Conservation (phyloP, 2,888 invertebrate species). For the Conchocele bisecta region DNA sequence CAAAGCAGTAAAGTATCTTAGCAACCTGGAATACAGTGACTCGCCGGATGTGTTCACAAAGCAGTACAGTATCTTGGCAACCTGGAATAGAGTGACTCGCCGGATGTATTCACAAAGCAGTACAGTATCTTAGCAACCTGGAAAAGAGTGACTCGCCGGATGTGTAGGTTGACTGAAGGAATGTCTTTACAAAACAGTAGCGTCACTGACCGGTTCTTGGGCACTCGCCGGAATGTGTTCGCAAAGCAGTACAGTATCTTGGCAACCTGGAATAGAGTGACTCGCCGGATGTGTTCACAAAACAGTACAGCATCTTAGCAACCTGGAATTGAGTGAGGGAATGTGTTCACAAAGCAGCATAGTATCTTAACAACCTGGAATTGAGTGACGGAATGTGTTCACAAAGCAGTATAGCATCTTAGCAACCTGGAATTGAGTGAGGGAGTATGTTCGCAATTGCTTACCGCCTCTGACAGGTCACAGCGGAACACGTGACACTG, state of each 20-base stretch:
- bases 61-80: conserved; percentile 86
- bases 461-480: conserved; percentile 96
- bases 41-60: conserved; percentile 98
- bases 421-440: conserved; percentile 84
- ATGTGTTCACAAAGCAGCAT: conserved; percentile 95
- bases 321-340: conserved; percentile 88
- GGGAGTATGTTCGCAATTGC: conserved; percentile 75
- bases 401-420: conserved; percentile 84
- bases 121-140: conserved; percentile 85
- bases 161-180: conserved; percentile 86
- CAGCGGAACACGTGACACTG: conserved; percentile 99
- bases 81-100: conserved; percentile 87
- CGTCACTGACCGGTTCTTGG: conserved; percentile 83
- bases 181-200: too few species aligned
- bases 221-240: conserved; percentile 95
- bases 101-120: conserved; percentile 97
- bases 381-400: too few species aligned
- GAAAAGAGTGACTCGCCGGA: conserved; percentile 91
- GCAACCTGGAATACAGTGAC: conserved; percentile 84
- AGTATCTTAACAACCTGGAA: conserved; percentile 85
- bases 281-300: conserved; percentile 95
- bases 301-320: conserved; percentile 87
- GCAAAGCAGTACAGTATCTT: conserved; percentile 90
- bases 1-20: conserved; percentile 89
- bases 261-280: conserved; percentile 85